Evolutionary conservation across 53 echinoderm and acorn worm genomes (phyloP).

Genomic region (Holothuria scabra): DNA sequence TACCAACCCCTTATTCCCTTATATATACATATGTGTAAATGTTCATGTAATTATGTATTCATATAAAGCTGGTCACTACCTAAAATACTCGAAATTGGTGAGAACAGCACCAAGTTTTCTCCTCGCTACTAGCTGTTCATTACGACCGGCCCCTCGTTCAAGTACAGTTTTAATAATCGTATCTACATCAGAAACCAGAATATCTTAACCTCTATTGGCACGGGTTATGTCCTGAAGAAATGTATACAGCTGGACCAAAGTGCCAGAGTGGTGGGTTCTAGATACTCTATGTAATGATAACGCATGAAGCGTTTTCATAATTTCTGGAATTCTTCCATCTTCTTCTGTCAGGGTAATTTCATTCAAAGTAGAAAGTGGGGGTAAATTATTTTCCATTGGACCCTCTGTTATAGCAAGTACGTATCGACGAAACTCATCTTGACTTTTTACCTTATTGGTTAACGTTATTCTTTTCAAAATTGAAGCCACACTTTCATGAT

Average conservation of each 20-base stretch:
- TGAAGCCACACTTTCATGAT: background rate
- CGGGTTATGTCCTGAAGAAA: background rate
- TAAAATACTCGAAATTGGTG: background rate
- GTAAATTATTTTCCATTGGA: background rate
- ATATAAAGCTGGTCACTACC: too few relatives aligned
- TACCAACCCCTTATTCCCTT: too few relatives aligned
- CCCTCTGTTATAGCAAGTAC: background rate
- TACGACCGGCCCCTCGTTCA: background rate
- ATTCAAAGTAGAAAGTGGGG: background rate
- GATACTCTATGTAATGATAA: background rate
- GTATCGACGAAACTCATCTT: background rate
- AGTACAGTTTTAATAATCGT: background rate
- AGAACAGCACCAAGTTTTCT: background rate
- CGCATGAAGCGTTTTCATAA: background rate
- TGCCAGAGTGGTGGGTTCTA: background rate
- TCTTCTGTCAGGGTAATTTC: slow-evolving; percentile 1
- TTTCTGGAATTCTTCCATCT: background rate
- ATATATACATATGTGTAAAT: too few relatives aligned
- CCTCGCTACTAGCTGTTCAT: background rate
- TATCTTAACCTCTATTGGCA: background rate
- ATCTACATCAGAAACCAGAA: background rate
- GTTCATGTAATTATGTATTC: too few relatives aligned
- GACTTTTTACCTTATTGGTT: background rate
- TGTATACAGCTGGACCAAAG: background rate
- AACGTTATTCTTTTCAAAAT: background rate